Conservation (phyloP, 2,888 invertebrate species). For the Heliconius sara region DNA sequence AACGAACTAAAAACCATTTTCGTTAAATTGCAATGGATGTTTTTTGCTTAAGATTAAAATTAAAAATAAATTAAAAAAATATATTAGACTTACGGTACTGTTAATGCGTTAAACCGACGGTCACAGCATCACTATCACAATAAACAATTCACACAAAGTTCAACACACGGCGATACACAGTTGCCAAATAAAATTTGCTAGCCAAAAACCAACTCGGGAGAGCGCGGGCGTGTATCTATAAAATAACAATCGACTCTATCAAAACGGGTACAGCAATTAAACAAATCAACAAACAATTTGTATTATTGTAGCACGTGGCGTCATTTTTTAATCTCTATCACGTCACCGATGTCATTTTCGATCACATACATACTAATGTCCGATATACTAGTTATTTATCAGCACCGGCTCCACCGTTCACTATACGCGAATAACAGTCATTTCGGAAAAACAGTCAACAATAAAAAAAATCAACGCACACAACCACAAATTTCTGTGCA, state of each 20-base stretch:
- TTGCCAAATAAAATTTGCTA: constrained; percentile 22
- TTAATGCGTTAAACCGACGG: constrained; percentile 58
- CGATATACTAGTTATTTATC: constrained; percentile 31
- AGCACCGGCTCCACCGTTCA: constrained; percentile 70
- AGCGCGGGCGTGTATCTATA: constrained; percentile 33
- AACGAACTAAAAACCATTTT: background rate
- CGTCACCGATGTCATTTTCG: constrained; percentile 80
- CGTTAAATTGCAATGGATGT: background rate
- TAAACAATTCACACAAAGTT: constrained; percentile 61
- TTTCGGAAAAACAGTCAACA: constrained; percentile 78
- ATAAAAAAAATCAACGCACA: constrained; percentile 80
- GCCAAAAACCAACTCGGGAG: constrained; percentile 36
- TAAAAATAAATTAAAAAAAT: background rate
- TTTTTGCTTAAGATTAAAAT: background rate
- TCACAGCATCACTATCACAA: constrained; percentile 79
- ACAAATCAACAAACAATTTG: constrained; percentile 68
- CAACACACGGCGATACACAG: constrained; percentile 57
- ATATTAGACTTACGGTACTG: constrained; percentile 68
- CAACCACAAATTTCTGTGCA: constrained; percentile 82
- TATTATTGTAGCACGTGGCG: constrained; percentile 73
- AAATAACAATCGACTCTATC: constrained; percentile 58
- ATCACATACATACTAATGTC: constrained; percentile 49
- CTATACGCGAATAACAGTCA: constrained; percentile 79
- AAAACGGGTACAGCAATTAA: constrained; percentile 71
- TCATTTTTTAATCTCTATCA: constrained; percentile 63